These are phyloP conservation scores for Crypturellus tataupa DNA, from an alignment of 2,797 vertebrate genomes.

Conservation along the genomic window DNA sequence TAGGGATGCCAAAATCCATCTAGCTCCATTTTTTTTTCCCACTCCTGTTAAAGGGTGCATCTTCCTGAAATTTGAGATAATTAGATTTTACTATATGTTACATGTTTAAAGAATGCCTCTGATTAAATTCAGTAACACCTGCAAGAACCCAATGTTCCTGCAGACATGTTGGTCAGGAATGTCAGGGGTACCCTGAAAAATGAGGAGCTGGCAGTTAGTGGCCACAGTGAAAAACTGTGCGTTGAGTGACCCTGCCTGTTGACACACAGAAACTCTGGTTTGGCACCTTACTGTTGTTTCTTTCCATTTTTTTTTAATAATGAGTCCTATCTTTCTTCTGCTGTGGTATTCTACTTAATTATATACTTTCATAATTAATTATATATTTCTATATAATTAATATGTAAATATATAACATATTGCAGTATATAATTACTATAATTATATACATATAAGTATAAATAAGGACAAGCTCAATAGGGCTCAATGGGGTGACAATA, in stretches of 20 bases:
- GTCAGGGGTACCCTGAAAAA: not conserved
- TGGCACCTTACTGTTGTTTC: not conserved
- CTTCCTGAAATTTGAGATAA: not conserved
- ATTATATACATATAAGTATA: not conserved
- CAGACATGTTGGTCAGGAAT: not conserved
- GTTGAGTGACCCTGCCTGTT: not conserved
- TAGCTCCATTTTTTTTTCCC: not conserved
- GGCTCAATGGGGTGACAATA: not conserved
- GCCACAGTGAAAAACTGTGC: not conserved
- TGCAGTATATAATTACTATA: too few relatives aligned
- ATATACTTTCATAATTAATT: not conserved
- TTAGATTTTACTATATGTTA: not conserved
- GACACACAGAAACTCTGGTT: not conserved
- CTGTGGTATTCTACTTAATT: not conserved
- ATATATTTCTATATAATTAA: too few relatives aligned
- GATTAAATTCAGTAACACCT: not conserved
- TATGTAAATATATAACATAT: too few relatives aligned
- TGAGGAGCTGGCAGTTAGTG: not conserved
- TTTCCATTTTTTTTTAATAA: not conserved
- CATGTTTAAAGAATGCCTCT: not conserved
- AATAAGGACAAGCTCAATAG: not conserved
- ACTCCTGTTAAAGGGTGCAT: not conserved
- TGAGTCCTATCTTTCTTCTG: not conserved
- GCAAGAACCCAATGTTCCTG: not conserved
- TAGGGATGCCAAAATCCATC: not conserved